Base-by-base conservation (phyloP, 2,113 vertebrate genomes). In the Puntigrus tetrazona region DNA sequence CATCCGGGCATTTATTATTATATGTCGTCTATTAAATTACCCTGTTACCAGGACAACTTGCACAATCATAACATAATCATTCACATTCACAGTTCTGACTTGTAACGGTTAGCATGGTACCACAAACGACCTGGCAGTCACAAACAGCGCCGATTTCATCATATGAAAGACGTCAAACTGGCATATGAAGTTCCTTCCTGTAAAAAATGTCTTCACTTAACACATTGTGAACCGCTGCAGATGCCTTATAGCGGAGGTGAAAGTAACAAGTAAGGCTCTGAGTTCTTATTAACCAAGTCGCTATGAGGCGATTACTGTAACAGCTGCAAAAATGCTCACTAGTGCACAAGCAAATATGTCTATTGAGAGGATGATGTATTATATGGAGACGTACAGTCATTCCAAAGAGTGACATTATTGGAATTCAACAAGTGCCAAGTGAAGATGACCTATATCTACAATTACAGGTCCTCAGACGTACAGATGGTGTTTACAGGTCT, bases 391-490 rank as follows among this genome's bases (percentile, higher is more conserved):
- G 36, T 74, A 38, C 29, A 75, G 31, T 75, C 34, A 55, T 55
- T 70, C 7, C 25, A 31, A 45, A 59, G 25, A 22, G 47, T 63
- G 47, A 67, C 38, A 74, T 18, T 25, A 25, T 27, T 67, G 76
- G 57, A 74, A 87, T 55, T 65, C 57, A 67, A 57, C 36, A 25
- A 83, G 52, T 78, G 67, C 63, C 22, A 69, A 59, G 87, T 90
- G 90, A 91, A 89, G 86, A 89, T 89, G 92, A 90, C 91, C 91
- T 89, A 91, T 89, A 93, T 92, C 92, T 88, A 89, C 84, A 84
- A 85, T 85, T 89, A 91, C 25, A 52, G 22, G 43, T 63, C 38
- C 50, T 50, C 59, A 69, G 43, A 84, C n/a, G 6, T 84, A 9
- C 11, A 78, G 50, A 69, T 63, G 89, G 91, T 92, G 90, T 89